Conservation (phyloP, 2,113 vertebrate genomes). For the Donacobius atricapilla region DNA sequence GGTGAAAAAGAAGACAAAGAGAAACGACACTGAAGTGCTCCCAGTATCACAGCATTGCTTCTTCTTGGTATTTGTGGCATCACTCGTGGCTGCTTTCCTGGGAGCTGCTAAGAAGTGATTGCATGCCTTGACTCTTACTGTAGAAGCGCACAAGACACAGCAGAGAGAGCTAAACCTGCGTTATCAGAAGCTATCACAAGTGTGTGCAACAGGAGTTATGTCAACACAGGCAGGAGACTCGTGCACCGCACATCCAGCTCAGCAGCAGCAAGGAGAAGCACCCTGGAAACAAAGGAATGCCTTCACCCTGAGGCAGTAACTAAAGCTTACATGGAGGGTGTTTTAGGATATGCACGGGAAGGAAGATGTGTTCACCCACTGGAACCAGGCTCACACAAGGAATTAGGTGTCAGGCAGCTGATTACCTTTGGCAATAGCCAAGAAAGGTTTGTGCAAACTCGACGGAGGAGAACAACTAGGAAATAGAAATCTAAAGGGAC, state of each 20-base stretch:
- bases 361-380: not conserved
- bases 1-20: not conserved
- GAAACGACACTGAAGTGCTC: not conserved
- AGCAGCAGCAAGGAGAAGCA: rapidly evolving
- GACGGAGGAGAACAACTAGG: not conserved
- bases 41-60: not conserved
- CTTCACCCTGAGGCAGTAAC: not conserved
- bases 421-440: not conserved
- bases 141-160: not conserved
- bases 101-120: not conserved
- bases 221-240: not conserved
- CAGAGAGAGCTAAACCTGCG: not conserved
- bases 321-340: not conserved
- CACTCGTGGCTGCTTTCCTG: not conserved
- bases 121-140: not conserved
- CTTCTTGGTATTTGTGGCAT: not conserved
- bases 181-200: not conserved
- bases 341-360: not conserved
- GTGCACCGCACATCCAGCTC: not conserved
- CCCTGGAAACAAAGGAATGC: rapidly evolving
- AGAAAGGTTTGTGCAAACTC: not conserved
- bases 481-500: not conserved
- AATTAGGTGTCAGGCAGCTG: not conserved
- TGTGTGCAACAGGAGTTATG: not conserved
- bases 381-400: not conserved